A percentile compares a stretch with the other conserved stretches of the same genome.
These are phyloP conservation scores for Timema podura DNA, from an alignment of 2,888 invertebrate species.

Conservation along the genomic window DNA sequence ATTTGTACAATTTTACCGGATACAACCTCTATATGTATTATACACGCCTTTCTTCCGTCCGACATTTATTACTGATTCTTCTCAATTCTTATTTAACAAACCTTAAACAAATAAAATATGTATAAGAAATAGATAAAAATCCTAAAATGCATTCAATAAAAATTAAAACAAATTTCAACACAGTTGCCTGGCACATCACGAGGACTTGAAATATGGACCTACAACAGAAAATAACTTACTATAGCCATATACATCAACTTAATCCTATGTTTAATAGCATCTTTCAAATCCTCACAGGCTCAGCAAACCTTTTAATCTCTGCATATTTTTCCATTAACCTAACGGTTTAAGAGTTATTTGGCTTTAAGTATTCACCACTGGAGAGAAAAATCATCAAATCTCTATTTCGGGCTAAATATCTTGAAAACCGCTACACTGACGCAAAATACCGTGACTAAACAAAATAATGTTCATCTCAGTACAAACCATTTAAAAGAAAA, in stretches of 20 bases:
- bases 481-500: background rate
- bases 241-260: background rate
- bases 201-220: background rate
- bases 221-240: background rate
- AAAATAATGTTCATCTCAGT: background rate
- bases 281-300: background rate
- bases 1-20: conserved; percentile 3
- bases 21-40: conserved; percentile 4
- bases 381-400: background rate
- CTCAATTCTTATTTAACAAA: background rate
- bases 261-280: background rate
- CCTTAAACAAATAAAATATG: background rate
- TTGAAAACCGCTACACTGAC: background rate
- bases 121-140: background rate
- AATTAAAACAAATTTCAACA: background rate
- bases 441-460: background rate
- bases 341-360: conserved; percentile 5
- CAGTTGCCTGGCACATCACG: background rate
- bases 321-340: background rate
- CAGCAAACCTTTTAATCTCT: background rate
- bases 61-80: background rate
- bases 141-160: background rate
- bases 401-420: conserved; percentile 7
- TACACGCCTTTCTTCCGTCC: background rate
- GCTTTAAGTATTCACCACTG: conserved; percentile 3